Conservation (phyloP, 2,113 vertebrate species). For the Arothron firmamentum region DNA sequence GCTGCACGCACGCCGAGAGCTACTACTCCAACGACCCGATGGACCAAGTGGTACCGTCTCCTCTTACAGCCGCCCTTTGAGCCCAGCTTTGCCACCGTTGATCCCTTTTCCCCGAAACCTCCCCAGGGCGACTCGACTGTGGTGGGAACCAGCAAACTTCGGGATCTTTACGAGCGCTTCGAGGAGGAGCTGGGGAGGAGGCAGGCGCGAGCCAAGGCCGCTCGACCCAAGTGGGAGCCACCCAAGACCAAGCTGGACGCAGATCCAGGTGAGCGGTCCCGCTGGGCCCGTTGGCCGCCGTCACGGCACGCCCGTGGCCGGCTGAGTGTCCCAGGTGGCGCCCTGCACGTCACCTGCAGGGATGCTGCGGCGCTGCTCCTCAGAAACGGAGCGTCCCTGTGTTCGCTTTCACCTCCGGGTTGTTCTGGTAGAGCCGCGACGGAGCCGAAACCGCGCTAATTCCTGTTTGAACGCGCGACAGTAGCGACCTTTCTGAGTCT, state of each 20-base stretch:
- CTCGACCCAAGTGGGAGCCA: conserved; percentile 89
- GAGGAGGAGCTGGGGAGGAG: conserved; percentile 88
- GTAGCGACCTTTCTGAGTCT: no score
- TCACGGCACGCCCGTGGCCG: no score
- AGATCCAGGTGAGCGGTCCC: conserved; percentile 76
- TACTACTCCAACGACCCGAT: conserved; percentile 97
- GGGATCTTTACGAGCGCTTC: conserved; percentile 89
- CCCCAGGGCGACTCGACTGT: conserved; percentile 93
- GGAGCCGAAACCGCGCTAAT: no score
- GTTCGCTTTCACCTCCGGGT: no score
- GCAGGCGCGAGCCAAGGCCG: conserved; percentile 86
- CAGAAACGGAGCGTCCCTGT: no score
- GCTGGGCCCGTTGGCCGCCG: no score
- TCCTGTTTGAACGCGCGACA: no score
- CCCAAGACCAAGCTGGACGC: conserved; percentile 95
- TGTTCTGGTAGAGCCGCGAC: no score
- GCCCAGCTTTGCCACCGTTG: background rate
- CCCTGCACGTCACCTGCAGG: no score
- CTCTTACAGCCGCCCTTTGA: background rate
- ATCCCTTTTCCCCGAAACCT: background rate
- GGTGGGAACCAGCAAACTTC: conserved; percentile 91
- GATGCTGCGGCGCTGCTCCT: no score
- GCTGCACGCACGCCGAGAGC: conserved; percentile 94
- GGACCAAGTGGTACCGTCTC: conserved; percentile 92
- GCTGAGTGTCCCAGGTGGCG: no score